Evolutionary conservation across 2,797 vertebrate species (phyloP).

Genomic region (Molossus molossus): DNA sequence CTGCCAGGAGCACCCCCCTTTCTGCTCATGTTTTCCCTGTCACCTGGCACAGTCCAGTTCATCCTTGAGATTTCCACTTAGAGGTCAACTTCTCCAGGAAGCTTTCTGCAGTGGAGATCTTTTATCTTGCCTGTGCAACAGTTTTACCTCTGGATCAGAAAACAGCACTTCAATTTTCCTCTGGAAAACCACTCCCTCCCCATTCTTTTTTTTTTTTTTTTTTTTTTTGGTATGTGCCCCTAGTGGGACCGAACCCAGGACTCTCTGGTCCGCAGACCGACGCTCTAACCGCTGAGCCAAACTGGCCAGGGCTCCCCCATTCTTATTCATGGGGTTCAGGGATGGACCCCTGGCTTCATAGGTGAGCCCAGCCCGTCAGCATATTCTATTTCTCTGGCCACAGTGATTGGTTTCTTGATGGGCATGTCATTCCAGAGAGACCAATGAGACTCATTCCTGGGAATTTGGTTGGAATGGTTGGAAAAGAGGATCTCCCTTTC

Average conservation of each 20-base stretch:
- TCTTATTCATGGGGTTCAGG: background rate
- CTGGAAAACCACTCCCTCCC: background rate
- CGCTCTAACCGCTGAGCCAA: no score
- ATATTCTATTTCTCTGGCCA: background rate
- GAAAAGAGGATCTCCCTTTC: background rate
- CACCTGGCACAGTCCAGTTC: background rate
- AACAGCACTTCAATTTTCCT: background rate
- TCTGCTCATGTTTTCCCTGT: background rate
- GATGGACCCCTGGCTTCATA: background rate
- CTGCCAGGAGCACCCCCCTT: background rate
- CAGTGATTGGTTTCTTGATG: background rate
- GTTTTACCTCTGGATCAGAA: background rate
- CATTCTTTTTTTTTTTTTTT: no score
- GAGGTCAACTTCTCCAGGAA: conserved; percentile 3
- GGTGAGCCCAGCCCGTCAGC: background rate
- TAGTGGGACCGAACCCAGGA: no score
- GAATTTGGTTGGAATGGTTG: background rate
- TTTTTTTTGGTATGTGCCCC: no score
- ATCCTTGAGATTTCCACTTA: background rate
- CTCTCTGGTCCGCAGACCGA: no score
- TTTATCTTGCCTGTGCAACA: background rate
- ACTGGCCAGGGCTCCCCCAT: rapidly evolving
- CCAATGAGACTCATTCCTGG: background rate
- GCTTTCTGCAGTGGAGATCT: background rate
- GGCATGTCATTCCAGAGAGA: background rate